Base-by-base conservation (phyloP, 2,113 vertebrate genomes). In the Ranitomeya imitator region DNA sequence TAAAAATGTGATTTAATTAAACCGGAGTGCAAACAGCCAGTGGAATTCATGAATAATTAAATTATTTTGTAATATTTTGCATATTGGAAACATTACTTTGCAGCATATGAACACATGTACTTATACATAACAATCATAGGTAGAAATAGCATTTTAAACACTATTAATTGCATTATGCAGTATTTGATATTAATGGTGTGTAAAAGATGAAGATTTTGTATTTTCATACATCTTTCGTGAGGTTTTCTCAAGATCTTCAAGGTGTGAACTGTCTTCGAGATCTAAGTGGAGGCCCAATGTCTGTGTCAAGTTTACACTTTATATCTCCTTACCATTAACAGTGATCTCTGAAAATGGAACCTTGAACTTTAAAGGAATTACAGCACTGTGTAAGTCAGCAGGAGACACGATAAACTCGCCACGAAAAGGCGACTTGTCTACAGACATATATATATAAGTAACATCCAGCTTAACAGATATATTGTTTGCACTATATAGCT, bases 261-360 rank as follows among this genome's bases (percentile, higher is more conserved):
- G 45, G 59, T 37, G 15, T 79, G 59, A 78, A 65, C 85, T 59
- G 11, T 52, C 37, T 79, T 12, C 54, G 45, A 45, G n/a, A 10
- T 63, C n/a, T 79, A 55, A 37, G 45, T 69, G 51, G 21, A 11
- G 71, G 15, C 18, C 31, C 21, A 45, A 76, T 45, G 51, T 37
- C 18, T 63, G 54, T 67, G 11, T 54, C 4, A 55, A 69, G 26
- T 74, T 78, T 37, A 19, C 37, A 16, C 51, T 59, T 80, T 45
- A 69, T 14, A 55, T 57, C 61, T 71, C 19, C 59, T 31, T 23
- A 16, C 8, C 54, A 45, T 13, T 6, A 23, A 80, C 79, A 51
- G 76, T 67, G 76, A 65, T 67, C 60, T 71, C 51, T 55, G 51
- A 18, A 9, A 65, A 79, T 63, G 59, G 59, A 86, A 79, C 31